Evolutionary conservation across 2,888 invertebrate species (phyloP), one percentile per base, ranked within the genome.

Genomic region (Melangyna quadrimaculata): DNA sequence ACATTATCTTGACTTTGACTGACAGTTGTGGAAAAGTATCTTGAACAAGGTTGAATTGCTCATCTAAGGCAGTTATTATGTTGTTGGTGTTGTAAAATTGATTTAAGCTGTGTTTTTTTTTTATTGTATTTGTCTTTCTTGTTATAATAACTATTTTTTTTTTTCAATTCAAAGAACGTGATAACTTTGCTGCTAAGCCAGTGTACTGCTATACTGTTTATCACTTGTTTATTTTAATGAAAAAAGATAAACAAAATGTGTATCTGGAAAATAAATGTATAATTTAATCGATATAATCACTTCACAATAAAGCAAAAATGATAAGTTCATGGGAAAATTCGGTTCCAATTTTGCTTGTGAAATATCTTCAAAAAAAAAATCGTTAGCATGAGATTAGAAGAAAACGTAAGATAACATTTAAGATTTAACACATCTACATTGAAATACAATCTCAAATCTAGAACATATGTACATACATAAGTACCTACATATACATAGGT

Each of bases 31-130:
- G 53, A 74, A 61, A 80, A 22, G 37, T 65, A 75, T 74, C 70
- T 78, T 59, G 74, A 83, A 83, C 83, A 83, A 83, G 83, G 83
- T 70, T 78, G 69, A 74, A 73, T n/a, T 78, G 61, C 61, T 78
- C 78, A 74, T 74, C 73, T 35, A 24, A 59, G 59, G 37, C 37
- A 22, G 59, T 37, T 37, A 12, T 24, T 24, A 5, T 29, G 14
- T 35, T n/a, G 35, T 37, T 59, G 57, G 35, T 35, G 57, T 59
- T 59, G 57, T 59, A 8, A 35, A 35, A 59, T 59, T 59, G 32
- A 32, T 57, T 35, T 57, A 12, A 35, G 17, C 55, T 57, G 35
- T 35, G 17, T 35, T 59, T 59, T 59, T 1, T 2, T 59, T 35
- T 8, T 19, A 19, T 19, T 59, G 0, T 22, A n/a, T n/a, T n/a